phyloP scores from a whole-genome alignment of 2,797 vertebrate genomes.

The Adelosebastes latens region DNA sequence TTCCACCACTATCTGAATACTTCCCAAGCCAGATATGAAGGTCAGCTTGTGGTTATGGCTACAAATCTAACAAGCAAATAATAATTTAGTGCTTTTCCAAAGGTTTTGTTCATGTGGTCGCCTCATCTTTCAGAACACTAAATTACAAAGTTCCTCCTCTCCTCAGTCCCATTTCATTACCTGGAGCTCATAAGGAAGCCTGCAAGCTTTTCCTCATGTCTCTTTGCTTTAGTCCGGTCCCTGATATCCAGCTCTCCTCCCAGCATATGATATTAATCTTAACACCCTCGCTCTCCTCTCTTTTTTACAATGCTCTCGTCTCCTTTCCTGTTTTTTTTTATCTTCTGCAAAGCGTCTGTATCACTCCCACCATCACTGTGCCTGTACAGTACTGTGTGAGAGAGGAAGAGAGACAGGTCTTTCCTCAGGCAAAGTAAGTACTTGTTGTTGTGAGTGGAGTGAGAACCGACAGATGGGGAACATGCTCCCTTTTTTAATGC shows the following conservation, averaged over 20 bases:
- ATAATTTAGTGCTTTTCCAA: background rate
- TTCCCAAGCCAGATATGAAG: background rate
- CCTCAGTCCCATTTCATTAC: background rate
- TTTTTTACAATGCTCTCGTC: constrained; percentile 21
- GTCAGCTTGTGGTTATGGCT: background rate
- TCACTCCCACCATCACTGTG: constrained; percentile 34
- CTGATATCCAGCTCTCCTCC: constrained; percentile 8
- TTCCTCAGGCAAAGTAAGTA: constrained; percentile 50
- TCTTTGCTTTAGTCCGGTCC: constrained; percentile 17
- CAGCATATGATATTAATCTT: constrained; percentile 36
- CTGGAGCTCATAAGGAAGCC: constrained; percentile 4
- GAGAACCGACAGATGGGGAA: constrained; percentile 42
- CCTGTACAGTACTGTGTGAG: background rate
- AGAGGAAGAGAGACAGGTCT: constrained; percentile 11
- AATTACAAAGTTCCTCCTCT: background rate
- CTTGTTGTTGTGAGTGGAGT: constrained; percentile 55
- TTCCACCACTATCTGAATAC: background rate
- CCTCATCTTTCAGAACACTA: background rate
- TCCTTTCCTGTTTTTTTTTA: constrained; percentile 4
- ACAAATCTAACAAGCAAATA: background rate
- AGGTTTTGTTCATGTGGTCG: background rate
- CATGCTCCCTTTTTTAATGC: constrained; percentile 32
- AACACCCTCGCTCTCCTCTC: constrained; percentile 27
- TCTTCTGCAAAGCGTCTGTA: constrained; percentile 30
- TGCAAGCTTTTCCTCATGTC: background rate